phyloP scores from a whole-genome alignment of 1,140 invertebrate species.

The Apolygus lucorum region DNA sequence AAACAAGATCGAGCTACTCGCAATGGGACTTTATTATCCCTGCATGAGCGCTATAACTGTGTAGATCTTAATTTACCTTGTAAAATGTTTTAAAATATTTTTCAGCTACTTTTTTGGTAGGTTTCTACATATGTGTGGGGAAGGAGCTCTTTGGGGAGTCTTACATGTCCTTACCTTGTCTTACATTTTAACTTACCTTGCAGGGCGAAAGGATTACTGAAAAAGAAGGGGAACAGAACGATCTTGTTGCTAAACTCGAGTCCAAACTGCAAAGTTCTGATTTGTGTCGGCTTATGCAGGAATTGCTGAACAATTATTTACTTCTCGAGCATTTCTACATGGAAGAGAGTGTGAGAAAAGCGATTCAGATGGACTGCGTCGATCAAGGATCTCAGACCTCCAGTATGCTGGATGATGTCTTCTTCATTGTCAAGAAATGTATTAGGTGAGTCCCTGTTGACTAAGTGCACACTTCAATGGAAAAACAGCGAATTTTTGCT shows the following conservation, averaged over 20 bases:
- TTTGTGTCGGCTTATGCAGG: conserved; percentile 76
- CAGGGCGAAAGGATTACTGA: background rate
- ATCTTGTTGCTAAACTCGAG: conserved; percentile 49
- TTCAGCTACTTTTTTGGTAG: too few species aligned
- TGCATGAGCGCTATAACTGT: too few species aligned
- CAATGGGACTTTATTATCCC: too few species aligned
- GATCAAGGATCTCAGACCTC: conserved; percentile 65
- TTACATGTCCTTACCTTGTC: too few species aligned
- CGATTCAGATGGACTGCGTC: conserved; percentile 71
- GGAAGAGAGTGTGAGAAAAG: conserved; percentile 90
- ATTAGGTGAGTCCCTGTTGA: conserved; percentile 73
- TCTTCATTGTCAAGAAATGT: conserved; percentile 95
- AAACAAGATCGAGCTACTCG: too few species aligned
- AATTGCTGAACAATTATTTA: conserved; percentile 82
- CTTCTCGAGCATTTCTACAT: conserved; percentile 93
- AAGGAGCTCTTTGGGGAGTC: too few species aligned
- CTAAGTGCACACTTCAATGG: too few species aligned
- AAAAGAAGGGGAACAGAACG: background rate
- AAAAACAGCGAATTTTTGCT: too few species aligned
- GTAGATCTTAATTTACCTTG: too few species aligned
- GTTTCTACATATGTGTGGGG: too few species aligned
- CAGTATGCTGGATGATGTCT: conserved; percentile 94
- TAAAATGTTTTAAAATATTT: too few species aligned
- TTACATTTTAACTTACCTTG: background rate
- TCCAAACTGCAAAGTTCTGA: conserved; percentile 65